A percentile compares a stretch with the other conserved stretches of the same genome.
phyloP scores from a whole-genome alignment of 2,797 vertebrate species.

The Cyclopterus lumpus region DNA sequence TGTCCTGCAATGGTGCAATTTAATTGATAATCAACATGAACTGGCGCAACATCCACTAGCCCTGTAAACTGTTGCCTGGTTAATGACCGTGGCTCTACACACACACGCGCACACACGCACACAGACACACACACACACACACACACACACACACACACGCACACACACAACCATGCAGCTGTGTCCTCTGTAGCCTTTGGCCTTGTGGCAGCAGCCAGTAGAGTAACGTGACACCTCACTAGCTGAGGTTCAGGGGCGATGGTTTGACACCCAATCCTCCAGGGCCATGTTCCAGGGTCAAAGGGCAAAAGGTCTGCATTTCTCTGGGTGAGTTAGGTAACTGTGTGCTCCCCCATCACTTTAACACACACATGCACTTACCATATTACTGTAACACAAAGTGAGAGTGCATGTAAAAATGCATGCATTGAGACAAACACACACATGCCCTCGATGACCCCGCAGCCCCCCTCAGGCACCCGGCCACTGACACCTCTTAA shows the following conservation, averaged over 20 bases:
- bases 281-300: conserved; percentile 76
- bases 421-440: conserved; percentile 26
- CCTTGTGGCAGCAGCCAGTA: conserved; percentile 66
- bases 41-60: conserved; percentile 7
- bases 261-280: conserved; percentile 76
- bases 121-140: conserved; percentile 41
- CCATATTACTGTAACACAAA: conserved; percentile 65
- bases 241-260: conserved; percentile 72
- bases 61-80: conserved; percentile 8
- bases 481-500: conserved; percentile 70
- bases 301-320: conserved; percentile 78
- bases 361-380: conserved; percentile 53
- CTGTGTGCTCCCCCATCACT: conserved; percentile 39
- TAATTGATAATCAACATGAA: conserved; percentile 34
- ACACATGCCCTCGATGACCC: conserved; percentile 53
- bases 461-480: conserved; percentile 52
- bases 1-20: conserved; percentile 19
- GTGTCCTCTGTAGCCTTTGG: conserved; percentile 70
- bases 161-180: conserved; percentile 35
- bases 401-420: conserved; percentile 56
- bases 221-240: conserved; percentile 68
- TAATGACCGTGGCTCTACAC: conserved; percentile 44
- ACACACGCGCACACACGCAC: conserved; percentile 33
- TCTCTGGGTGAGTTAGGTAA: conserved; percentile 59
- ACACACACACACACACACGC: conserved; percentile 14